Conservation (phyloP, 2,888 invertebrate species). For the Copidosoma aretas region DNA sequence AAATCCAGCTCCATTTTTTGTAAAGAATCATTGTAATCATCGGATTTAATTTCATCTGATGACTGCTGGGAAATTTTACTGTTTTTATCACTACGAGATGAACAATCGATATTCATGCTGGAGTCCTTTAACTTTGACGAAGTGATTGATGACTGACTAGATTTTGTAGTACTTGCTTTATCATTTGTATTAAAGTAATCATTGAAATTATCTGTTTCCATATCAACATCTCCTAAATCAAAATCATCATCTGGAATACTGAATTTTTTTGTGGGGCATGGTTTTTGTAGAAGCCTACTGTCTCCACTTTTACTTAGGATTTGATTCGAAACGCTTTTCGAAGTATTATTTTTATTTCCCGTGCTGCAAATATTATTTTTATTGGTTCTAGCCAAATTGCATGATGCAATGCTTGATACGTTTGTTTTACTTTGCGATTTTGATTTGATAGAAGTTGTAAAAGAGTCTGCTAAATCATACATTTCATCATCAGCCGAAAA, state of each 20-base stretch:
- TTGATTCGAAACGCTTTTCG: neutral
- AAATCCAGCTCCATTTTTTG: constrained; percentile 11
- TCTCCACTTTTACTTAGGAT: neutral
- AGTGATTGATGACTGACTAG: constrained; percentile 10
- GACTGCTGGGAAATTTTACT: constrained; percentile 1
- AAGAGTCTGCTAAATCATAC: constrained; percentile 20
- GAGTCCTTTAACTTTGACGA: constrained; percentile 9
- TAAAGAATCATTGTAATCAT: constrained; percentile 2
- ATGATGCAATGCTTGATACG: neutral
- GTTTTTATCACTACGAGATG: neutral
- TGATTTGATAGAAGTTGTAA: neutral
- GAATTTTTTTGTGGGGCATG: neutral
- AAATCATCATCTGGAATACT: constrained; percentile 34
- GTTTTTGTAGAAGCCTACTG: neutral
- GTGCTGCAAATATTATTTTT: too few relatives aligned
- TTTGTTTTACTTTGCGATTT: neutral
- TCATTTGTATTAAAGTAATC: constrained; percentile 29
- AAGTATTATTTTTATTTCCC: too few relatives aligned
- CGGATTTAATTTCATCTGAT: constrained; percentile 7
- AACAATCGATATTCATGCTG: neutral
- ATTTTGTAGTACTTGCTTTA: constrained; percentile 7
- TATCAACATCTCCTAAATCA: constrained; percentile 32
- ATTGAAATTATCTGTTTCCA: constrained; percentile 27
- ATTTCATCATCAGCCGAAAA: constrained; percentile 35
- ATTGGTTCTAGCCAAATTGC: too few relatives aligned